phyloP scores from a whole-genome alignment of 2,113 vertebrate genomes.

The Promerops cafer region DNA sequence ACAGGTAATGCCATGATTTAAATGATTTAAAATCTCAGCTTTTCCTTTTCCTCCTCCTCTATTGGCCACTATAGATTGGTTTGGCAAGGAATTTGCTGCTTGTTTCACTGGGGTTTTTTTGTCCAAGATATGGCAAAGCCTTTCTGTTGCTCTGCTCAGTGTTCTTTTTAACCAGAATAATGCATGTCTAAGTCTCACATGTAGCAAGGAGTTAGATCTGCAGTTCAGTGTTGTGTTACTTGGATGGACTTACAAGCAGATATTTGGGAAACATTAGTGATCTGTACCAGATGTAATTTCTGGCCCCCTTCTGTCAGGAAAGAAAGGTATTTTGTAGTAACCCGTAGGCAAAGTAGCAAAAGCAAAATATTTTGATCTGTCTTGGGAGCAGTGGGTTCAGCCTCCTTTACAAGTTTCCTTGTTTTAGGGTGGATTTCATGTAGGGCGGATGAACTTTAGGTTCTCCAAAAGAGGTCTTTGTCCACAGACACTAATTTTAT shows the following conservation, averaged over 20 bases:
- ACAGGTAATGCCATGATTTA: background rate
- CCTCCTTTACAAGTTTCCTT: background rate
- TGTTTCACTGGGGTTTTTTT: background rate
- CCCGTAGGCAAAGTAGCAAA: background rate
- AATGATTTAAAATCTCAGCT: background rate
- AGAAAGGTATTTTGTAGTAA: background rate
- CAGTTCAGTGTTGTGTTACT: background rate
- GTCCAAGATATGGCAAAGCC: background rate
- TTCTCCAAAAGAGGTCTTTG: background rate
- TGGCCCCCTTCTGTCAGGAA: background rate
- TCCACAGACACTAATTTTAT: background rate
- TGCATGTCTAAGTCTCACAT: fast-evolving
- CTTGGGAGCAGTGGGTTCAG: background rate
- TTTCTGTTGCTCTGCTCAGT: background rate
- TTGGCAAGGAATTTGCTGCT: background rate
- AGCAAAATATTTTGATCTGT: conserved; percentile 22
- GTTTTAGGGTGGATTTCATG: background rate
- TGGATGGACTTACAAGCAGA: background rate
- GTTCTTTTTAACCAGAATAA: background rate
- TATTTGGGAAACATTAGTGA: conserved; percentile 1
- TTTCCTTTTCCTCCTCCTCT: background rate
- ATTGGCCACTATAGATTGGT: background rate
- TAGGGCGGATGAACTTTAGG: background rate
- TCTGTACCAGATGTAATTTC: conserved; percentile 32
- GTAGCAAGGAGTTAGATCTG: background rate